Base-by-base conservation (phyloP, 2,888 invertebrate genomes). In the Phania funesta region DNA sequence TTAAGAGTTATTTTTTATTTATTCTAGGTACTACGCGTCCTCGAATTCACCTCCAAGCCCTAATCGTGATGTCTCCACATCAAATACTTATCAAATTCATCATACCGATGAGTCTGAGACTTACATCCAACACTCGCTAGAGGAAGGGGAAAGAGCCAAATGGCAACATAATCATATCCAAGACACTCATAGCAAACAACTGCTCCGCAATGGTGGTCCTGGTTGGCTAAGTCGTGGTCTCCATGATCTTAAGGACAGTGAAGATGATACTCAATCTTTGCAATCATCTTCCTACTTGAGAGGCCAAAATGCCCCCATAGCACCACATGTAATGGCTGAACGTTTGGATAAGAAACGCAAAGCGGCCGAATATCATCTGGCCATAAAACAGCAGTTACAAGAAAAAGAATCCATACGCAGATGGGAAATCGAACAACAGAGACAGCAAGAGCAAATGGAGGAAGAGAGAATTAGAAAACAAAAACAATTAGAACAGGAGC, bases 301-400 rank as follows among this genome's bases (percentile, higher is more conserved):
- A 84, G 98, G 98, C 8, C 97, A 97, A 92, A 97, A 97, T 90
- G 94, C 95, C 16, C 96, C 95, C 0, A 89, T 97, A 73, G 97
- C 97, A 88, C 95, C 96, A 1, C 93, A 94, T 84, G 94, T 96
- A 68, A 92, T 95, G 85, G 95, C 95, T 8, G 96, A 98, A 90
- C 92, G 96, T 84, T 96, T 97, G 91, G 93, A 94, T 78, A 95
- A 94, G 90, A 93, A 97, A 26, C 94, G 96, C 83, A 95, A 95
- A 90, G 97, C 97, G 0, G 90, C 96, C 81, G 97, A 96, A 89
- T 94, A 97, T 85, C 98, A 98, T 90, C 94, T 95, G 80, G 96
- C 96, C 13, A 96, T 97, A 86, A 93, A 95, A 85, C 94, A 94
- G 88, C 97, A 98, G 90, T 92, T 98, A 67, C 95, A 96, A 88